phyloP scores from a whole-genome alignment of 2,888 invertebrate species.

The Lathronympha strigana region DNA sequence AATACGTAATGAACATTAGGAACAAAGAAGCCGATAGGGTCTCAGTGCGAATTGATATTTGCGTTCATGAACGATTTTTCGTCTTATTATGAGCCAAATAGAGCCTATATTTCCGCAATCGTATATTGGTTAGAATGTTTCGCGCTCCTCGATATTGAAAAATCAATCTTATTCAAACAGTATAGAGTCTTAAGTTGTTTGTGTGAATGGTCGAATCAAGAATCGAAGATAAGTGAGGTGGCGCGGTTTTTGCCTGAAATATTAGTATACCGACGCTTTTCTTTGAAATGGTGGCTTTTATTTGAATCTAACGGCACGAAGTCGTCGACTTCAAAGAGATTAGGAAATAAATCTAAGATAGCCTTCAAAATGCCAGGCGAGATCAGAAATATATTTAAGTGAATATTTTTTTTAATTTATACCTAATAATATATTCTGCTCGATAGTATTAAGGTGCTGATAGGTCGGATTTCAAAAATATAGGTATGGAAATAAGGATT shows the following conservation, averaged over 20 bases:
- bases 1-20: constrained; percentile 81
- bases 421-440: too few species aligned
- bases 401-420: too few species aligned
- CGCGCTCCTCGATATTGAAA: constrained; percentile 46
- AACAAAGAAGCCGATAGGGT: constrained; percentile 76
- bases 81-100: constrained; percentile 49
- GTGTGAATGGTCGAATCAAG: constrained; percentile 52
- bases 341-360: constrained; percentile 15
- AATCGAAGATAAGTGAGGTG: constrained; percentile 75
- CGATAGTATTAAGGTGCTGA: too few species aligned
- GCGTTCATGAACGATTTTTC: constrained; percentile 46
- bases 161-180: constrained; percentile 50
- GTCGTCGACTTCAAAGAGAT: constrained; percentile 20
- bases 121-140: constrained; percentile 54
- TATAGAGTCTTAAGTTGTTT: constrained; percentile 5
- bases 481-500: too few species aligned
- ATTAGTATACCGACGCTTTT: constrained; percentile 74
- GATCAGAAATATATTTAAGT: neutral
- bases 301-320: constrained; percentile 13
- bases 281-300: constrained; percentile 56
- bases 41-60: constrained; percentile 72
- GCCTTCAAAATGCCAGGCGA: neutral
- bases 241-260: constrained; percentile 67
- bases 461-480: too few species aligned
- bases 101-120: constrained; percentile 51